phyloP scores from a whole-genome alignment of 2,888 invertebrate genomes.

The Clistopyga incitator region DNA sequence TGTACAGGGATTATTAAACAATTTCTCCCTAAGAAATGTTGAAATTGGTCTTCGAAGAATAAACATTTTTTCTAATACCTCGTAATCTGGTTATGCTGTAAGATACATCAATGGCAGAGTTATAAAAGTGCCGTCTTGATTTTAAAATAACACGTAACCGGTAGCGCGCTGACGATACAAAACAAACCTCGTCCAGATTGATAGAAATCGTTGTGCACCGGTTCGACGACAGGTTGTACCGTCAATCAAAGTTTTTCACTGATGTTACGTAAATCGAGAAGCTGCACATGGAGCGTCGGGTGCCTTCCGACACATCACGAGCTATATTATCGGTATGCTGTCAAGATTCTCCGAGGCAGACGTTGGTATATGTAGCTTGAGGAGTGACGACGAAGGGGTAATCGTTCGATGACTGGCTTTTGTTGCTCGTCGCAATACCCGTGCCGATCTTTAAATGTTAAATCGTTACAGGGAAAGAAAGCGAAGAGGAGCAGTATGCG shows the following conservation, averaged over 20 bases:
- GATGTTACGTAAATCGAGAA: conserved; percentile 28
- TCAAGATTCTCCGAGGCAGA: not conserved
- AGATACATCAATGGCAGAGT: too few relatives aligned
- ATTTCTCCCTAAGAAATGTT: not conserved
- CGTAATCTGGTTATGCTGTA: too few relatives aligned
- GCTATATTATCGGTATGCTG: not conserved
- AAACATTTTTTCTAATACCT: not conserved
- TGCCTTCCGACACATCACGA: not conserved
- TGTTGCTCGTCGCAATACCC: conserved; percentile 42
- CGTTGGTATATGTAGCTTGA: not conserved
- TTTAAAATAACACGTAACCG: conserved; percentile 9
- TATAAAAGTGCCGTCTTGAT: not conserved
- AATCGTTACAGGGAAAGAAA: conserved; percentile 51
- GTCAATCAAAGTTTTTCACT: conserved; percentile 16
- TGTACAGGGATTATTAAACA: not conserved
- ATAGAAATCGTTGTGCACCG: conserved; percentile 11
- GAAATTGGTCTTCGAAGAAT: not conserved
- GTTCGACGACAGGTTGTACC: conserved; percentile 6
- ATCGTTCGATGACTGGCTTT: conserved; percentile 49
- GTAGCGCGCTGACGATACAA: not conserved
- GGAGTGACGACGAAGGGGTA: conserved; percentile 58
- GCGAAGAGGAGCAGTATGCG: conserved; percentile 22
- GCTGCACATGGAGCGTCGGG: not conserved
- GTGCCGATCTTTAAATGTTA: conserved; percentile 61
- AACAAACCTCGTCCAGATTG: not conserved